phyloP scores from a whole-genome alignment of 1,140 invertebrate genomes.

The Lethocerus indicus region DNA sequence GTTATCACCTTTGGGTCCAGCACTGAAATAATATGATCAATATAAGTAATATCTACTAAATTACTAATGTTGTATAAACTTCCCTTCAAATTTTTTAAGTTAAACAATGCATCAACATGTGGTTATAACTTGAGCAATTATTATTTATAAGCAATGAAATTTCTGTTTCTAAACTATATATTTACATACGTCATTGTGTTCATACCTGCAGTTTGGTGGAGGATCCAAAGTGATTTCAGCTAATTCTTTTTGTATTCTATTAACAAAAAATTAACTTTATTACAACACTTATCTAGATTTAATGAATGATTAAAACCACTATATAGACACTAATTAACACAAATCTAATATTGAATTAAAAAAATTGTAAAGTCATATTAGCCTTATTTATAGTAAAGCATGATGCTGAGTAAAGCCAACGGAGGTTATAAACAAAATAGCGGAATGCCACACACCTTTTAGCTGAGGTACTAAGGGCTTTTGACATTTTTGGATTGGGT shows the following conservation, averaged over 20 bases:
- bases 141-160: not conserved
- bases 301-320: too few relatives aligned
- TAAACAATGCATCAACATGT: too few relatives aligned
- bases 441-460: slow-evolving; percentile 40
- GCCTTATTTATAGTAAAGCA: too few relatives aligned
- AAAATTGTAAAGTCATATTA: too few relatives aligned
- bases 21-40: slow-evolving; percentile 45
- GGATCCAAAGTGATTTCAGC: slow-evolving; percentile 94
- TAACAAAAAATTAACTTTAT: slow-evolving; percentile 21
- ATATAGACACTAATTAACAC: too few relatives aligned
- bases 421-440: not conserved
- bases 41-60: not conserved
- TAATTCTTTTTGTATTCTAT: slow-evolving; percentile 86
- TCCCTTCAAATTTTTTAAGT: too few relatives aligned
- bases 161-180: not conserved
- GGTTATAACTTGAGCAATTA: too few relatives aligned
- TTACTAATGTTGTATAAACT: too few relatives aligned
- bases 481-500: slow-evolving; percentile 86
- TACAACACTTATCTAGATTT: too few relatives aligned
- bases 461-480: slow-evolving; percentile 79
- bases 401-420: too few relatives aligned
- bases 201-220: slow-evolving; percentile 77
- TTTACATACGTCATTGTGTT: too few relatives aligned
- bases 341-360: too few relatives aligned
- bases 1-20: slow-evolving; percentile 92